A percentile compares a stretch with the other conserved stretches of the same genome.
Evolutionary conservation across 2,113 vertebrate species (phyloP).

Genomic region (Puma concolor): DNA sequence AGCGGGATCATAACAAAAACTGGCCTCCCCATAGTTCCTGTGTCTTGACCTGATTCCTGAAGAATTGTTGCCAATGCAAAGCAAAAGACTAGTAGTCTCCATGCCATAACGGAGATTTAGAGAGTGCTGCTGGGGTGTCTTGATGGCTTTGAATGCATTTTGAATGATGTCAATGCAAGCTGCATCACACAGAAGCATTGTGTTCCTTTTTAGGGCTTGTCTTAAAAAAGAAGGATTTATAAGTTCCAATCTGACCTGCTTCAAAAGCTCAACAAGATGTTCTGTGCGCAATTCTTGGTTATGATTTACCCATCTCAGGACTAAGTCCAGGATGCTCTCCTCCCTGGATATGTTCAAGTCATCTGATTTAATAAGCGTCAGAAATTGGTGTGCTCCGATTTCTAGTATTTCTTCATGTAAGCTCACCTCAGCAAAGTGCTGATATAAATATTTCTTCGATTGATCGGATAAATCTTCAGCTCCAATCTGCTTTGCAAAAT

Average conservation of each 20-base stretch:
- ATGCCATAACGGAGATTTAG: constrained; percentile 94
- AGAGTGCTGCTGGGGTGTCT: constrained; percentile 85
- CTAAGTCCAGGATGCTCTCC: constrained; percentile 95
- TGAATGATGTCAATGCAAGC: constrained; percentile 89
- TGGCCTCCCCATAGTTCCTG: constrained; percentile 92
- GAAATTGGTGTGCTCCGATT: constrained; percentile 92
- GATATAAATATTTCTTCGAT: constrained; percentile 91
- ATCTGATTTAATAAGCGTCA: constrained; percentile 92
- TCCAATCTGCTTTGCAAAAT: constrained; percentile 94
- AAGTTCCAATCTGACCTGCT: constrained; percentile 92
- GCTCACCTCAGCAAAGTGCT: constrained; percentile 95
- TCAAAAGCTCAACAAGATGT: constrained; percentile 92
- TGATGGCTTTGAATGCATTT: constrained; percentile 84
- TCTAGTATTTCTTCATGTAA: constrained; percentile 95
- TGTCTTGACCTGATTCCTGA: constrained; percentile 94
- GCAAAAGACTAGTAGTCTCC: constrained; percentile 95
- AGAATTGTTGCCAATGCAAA: constrained; percentile 94
- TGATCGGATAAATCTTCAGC: constrained; percentile 93
- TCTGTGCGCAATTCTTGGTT: constrained; percentile 80
- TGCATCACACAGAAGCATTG: constrained; percentile 89
- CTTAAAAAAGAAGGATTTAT: constrained; percentile 90
- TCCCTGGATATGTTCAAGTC: constrained; percentile 96
- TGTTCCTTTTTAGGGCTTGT: constrained; percentile 92
- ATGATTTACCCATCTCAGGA: constrained; percentile 93
- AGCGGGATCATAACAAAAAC: constrained; percentile 93